Conservation (phyloP, 2,797 vertebrate species). For the Huso huso region DNA sequence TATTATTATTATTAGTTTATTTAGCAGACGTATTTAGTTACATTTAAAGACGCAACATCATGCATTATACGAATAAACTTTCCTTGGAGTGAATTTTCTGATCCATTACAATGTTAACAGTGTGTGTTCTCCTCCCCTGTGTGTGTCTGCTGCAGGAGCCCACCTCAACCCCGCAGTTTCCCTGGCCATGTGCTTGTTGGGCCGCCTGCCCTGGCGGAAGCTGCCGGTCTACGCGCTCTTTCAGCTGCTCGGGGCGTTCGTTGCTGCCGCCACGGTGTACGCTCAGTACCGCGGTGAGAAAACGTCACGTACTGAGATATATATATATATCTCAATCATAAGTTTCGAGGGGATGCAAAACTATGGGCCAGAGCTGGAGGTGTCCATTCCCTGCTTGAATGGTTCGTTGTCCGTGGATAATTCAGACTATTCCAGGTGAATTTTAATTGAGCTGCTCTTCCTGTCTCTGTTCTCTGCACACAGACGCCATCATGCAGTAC, state of each 20-base stretch:
- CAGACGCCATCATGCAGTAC: slow-evolving; percentile 67
- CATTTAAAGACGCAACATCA: too few species aligned
- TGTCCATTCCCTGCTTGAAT: too few species aligned
- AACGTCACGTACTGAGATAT: not conserved
- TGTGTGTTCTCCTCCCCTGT: slow-evolving; percentile 13
- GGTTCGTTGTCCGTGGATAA: not conserved
- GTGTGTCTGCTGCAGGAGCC: slow-evolving; percentile 56
- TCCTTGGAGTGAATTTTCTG: too few species aligned
- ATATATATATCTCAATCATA: not conserved
- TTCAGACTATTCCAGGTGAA: not conserved
- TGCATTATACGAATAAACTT: too few species aligned
- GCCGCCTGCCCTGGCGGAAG: slow-evolving; percentile 66
- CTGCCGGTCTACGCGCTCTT: slow-evolving; percentile 68
- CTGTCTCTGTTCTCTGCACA: slow-evolving; percentile 11
- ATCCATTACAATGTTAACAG: too few species aligned
- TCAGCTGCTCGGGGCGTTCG: slow-evolving; percentile 79
- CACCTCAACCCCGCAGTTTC: slow-evolving; percentile 87
- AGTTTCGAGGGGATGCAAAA: too few species aligned
- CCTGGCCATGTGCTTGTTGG: slow-evolving; percentile 65
- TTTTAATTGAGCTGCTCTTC: too few species aligned
- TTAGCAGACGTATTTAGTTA: too few species aligned
- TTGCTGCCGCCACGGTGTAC: slow-evolving; percentile 67
- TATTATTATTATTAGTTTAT: too few species aligned
- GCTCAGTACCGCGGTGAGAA: slow-evolving; percentile 76
- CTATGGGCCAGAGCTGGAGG: too few species aligned